Percentiles rank a stretch among this genome's conserved stretches.
Conservation (phyloP, 2,797 vertebrate species). For the Crossoptilon crossoptilon region DNA sequence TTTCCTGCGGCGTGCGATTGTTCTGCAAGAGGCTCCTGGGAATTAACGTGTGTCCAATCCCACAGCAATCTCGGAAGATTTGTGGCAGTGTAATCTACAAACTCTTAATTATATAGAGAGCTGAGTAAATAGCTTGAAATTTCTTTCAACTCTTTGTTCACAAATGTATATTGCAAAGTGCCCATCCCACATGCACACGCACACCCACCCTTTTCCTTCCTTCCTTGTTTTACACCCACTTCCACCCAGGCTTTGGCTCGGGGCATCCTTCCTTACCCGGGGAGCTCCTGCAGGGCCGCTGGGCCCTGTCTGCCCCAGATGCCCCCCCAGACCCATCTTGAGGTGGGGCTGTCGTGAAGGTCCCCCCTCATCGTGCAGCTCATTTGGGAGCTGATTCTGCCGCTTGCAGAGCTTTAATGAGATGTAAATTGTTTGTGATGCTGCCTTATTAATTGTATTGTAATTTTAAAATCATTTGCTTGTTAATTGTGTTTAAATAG, state of each 20-base stretch:
- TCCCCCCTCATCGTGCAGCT: constrained; percentile 12
- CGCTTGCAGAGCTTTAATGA: constrained; percentile 63
- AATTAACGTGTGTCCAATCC: neutral
- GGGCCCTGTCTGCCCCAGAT: accelerated
- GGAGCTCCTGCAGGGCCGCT: neutral
- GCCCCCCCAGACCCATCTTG: neutral
- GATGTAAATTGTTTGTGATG: constrained; percentile 73
- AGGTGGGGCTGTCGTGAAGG: neutral
- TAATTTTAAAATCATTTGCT: constrained; percentile 78
- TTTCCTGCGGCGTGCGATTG: constrained; percentile 44
- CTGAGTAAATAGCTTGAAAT: constrained; percentile 70
- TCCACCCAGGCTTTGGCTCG: constrained; percentile 53
- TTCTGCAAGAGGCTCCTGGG: constrained; percentile 16
- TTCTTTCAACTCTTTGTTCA: constrained; percentile 72
- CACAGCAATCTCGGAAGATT: neutral
- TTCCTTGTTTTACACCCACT: constrained; percentile 58
- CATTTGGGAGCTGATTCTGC: constrained; percentile 49
- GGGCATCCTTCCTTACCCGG: constrained; percentile 24
- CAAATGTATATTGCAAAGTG: constrained; percentile 22
- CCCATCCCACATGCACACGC: constrained; percentile 36
- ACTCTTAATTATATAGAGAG: constrained; percentile 10
- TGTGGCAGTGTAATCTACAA: neutral
- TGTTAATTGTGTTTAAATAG: constrained; percentile 82
- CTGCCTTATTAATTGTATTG: constrained; percentile 75
- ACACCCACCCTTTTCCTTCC: constrained; percentile 45